Base-by-base conservation (phyloP, 2,888 invertebrate species). In the Leptura quadrifasciata region DNA sequence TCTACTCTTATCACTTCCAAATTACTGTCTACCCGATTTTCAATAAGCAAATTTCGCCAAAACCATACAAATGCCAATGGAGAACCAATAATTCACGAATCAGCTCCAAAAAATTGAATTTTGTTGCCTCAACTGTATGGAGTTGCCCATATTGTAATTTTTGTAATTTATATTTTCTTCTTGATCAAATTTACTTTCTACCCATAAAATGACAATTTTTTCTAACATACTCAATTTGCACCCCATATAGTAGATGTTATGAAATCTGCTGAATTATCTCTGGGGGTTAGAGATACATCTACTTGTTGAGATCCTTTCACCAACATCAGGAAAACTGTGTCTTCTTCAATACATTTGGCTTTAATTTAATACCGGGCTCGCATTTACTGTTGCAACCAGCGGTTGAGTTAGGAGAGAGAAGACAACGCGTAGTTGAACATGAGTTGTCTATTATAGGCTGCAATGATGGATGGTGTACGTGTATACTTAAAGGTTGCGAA, bases 1-100 rank as follows among this genome's bases (percentile, higher is more conserved):
- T 97, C 97, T 0, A 96, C 93, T 80, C 95, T 93, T 0, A 98
- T 92, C 0, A 97, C 93, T 90, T 98, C 98, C 79, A 99, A 95
- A 81, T 97, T 98, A 72, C 97, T 96, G 0, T 97, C 96, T 2
- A 94, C 91, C 52, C 95, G 93, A 86, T 98, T 98, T 27, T 97
- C 97, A 88, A 98, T 94, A 88, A 95, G 98, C 47, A 99, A 89
- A 90, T 99, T 99, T 72, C 98, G 91, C 3, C 98, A 98, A 21
- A 98, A 91, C 98, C 99, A 99, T 88, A 99, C 99, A 86, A 98
- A 96, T 0, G 98, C 98, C 54, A 99, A 95, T 0, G 98, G 96
- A 0, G 97, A 95, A 0, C 98, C 97, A 9, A 97, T 95, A 64
- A 98, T 93, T n/a, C 98, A 96, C 0, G 93, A 92, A 83, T 96